Evolutionary conservation across 37 sponge, comb jelly and placozoan genomes (phyloP).

Genomic region (Oopsacas minuta): DNA sequence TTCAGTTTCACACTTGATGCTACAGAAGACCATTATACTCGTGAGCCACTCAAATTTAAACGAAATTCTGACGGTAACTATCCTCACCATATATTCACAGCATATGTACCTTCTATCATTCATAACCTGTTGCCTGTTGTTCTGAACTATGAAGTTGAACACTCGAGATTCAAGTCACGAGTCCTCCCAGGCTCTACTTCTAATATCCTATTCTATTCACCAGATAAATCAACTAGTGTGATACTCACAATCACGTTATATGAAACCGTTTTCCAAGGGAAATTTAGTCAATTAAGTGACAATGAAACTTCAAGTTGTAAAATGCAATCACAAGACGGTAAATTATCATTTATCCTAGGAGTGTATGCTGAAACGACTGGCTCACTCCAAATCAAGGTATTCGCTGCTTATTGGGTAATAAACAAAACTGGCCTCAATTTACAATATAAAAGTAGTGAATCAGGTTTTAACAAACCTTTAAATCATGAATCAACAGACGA

Average conservation of each 20-base stretch:
- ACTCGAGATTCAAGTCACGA: not conserved
- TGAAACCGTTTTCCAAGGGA: not conserved
- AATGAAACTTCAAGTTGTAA: not conserved
- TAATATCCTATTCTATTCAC: not conserved
- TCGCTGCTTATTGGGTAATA: conserved; percentile 69
- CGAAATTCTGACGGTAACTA: conserved; percentile 13
- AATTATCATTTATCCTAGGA: not conserved
- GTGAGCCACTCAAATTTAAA: not conserved
- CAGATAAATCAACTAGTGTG: not conserved
- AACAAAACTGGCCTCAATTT: conserved; percentile 60
- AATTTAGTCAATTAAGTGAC: not conserved
- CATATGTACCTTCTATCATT: conserved; percentile 43
- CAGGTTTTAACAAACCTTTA: not conserved
- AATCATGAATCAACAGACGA: not conserved
- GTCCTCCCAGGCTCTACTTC: not conserved
- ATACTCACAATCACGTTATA: not conserved
- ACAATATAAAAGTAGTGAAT: conserved; percentile 34
- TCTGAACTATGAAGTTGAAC: not conserved
- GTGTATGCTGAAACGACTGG: conserved; percentile 17
- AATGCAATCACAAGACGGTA: not conserved
- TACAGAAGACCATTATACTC: not conserved
- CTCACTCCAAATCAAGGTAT: conserved; percentile 41
- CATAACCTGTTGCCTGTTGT: conserved; percentile 50
- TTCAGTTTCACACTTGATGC: not conserved
- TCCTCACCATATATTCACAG: conserved; percentile 51